These are phyloP conservation scores for Oreonectes daqikongensis DNA, from an alignment of 2,797 vertebrate genomes.

Conservation along the genomic window DNA sequence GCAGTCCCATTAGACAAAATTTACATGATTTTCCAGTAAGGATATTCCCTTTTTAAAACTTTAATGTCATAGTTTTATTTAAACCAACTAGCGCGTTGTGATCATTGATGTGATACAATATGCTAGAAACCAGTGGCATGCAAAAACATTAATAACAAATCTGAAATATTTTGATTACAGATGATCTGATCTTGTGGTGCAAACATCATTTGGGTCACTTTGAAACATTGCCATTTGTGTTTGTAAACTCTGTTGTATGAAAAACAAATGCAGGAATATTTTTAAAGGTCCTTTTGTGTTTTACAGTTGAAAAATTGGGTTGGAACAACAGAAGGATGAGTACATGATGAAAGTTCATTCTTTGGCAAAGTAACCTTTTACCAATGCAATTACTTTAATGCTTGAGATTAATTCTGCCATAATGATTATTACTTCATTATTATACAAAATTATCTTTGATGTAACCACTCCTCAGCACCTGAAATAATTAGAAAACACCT, in stretches of 20 bases:
- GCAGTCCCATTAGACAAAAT: not conserved
- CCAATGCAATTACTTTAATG: not conserved
- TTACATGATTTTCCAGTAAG: not conserved
- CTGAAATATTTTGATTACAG: no score
- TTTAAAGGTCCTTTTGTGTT: not conserved
- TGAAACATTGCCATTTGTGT: not conserved
- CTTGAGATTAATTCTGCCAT: not conserved
- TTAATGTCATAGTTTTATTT: not conserved
- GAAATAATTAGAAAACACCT: not conserved
- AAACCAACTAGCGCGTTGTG: no score
- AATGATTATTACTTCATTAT: not conserved
- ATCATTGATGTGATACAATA: slow-evolving; percentile 1
- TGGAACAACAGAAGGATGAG: not conserved
- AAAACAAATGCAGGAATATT: not conserved
- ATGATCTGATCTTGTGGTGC: no score
- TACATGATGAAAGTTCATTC: no score
- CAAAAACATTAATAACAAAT: not conserved
- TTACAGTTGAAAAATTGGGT: not conserved
- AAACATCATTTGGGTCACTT: no score
- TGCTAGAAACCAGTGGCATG: not conserved
- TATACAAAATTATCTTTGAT: slow-evolving; percentile 16
- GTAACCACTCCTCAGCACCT: not conserved
- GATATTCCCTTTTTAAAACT: not conserved
- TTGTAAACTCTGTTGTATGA: not conserved
- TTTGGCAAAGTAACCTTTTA: no score